Evolutionary conservation across 2,113 vertebrate species (phyloP), one percentile per base, ranked within the genome.

Genomic region (Ranitomeya imitator): DNA sequence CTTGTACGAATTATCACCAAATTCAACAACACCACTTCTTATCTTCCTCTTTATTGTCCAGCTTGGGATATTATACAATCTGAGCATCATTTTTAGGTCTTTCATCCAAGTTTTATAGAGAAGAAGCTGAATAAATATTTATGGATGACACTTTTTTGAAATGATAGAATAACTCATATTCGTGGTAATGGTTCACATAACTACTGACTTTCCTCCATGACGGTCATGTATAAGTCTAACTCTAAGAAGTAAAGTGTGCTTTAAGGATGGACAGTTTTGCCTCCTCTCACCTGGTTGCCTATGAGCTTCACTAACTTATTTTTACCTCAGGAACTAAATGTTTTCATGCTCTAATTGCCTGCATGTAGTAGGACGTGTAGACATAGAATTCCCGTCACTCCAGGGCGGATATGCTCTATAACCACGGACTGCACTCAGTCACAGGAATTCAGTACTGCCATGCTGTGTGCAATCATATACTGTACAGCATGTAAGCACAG

Each of bases 261-360:
- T 52, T 52, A 18, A 21, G 45, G 37, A 3, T 2, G 7, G 37
- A 76, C 18, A 76, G 18, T 55, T 76, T 51, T 26, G 16, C 37
- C 45, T 31, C 45, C 31, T 52, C 73, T 16, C 55, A 31, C 57
- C 45, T 57, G 52, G 54, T 55, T 69, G 51, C 77, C 14, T 79
- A 51, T 45, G 73, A 76, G 73, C 37, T 76, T 76, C 73, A 52
- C 73, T 76, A 76, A 51, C 3, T 76, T 76, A 7, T 74, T 74
- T 74, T 76, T 76, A 21, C 37, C 73, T 45, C 73, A 52, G 73
- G 73, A 76, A 52, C 73, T 45, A 19, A 21, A 52, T 52, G 73
- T 76, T 52, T 52, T 21, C 73, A 76, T 76, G 73, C 73, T 76
- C 73, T 76, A 76, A 76, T 76, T 76, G 73, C 73, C 45, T 7